Conservation (phyloP, 2,113 vertebrate genomes). For the Isichthys henryi region DNA sequence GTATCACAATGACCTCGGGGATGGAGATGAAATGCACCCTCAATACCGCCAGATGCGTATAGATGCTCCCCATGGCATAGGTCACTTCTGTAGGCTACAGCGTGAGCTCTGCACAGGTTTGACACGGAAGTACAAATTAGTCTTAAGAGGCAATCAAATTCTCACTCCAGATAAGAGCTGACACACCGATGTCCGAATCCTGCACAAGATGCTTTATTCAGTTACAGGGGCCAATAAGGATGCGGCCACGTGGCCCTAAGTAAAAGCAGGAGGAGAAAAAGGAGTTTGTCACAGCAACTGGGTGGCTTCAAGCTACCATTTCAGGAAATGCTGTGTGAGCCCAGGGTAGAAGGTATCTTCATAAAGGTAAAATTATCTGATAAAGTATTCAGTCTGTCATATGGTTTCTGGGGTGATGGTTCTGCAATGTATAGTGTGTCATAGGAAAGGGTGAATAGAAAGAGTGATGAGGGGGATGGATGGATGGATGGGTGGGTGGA, state of each 20-base stretch:
- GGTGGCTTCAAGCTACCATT: slow-evolving; percentile 16
- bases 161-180: not conserved
- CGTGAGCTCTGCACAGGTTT: not conserved
- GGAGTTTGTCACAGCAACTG: not conserved
- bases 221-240: slow-evolving; percentile 14
- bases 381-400: slow-evolving; percentile 23
- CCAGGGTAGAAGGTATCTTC: slow-evolving; percentile 20
- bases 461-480: not conserved
- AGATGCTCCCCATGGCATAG: not conserved
- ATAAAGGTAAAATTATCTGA: slow-evolving; percentile 33
- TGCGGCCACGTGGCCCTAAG: slow-evolving; percentile 24
- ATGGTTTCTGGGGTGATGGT: not conserved
- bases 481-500: not conserved
- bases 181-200: not conserved
- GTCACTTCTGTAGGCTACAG: not conserved
- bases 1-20: not conserved
- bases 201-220: not conserved
- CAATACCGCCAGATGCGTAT: not conserved
- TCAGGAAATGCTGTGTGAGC: slow-evolving; percentile 23
- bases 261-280: slow-evolving; percentile 37
- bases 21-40: not conserved
- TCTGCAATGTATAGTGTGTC: not conserved
- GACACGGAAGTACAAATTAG: not conserved
- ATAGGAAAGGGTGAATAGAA: not conserved
- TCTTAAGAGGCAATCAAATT: not conserved